Evolutionary conservation across 1,140 invertebrate species (phyloP).

Genomic region (Psilanteris sp.): DNA sequence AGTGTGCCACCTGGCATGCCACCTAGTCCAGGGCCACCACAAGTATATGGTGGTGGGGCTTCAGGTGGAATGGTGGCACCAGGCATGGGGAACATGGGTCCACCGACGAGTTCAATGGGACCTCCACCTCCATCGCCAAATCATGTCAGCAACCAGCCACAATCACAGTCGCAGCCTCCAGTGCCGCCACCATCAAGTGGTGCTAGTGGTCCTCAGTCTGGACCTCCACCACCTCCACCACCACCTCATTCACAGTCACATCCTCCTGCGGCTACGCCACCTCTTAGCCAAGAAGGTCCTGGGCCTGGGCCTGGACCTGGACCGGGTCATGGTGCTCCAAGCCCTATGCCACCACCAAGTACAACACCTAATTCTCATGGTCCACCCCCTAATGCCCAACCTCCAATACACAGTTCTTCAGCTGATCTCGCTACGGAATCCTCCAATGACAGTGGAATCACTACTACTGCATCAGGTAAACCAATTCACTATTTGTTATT

Average conservation of each 20-base stretch:
- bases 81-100: slow-evolving; percentile 77
- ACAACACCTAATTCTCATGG: slow-evolving; percentile 82
- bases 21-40: slow-evolving; percentile 75
- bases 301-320: slow-evolving; percentile 40
- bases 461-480: slow-evolving; percentile 80
- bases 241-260: slow-evolving; percentile 67
- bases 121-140: slow-evolving; percentile 82
- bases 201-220: slow-evolving; percentile 13
- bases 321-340: slow-evolving; percentile 50
- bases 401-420: slow-evolving; percentile 70
- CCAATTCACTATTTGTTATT: not conserved
- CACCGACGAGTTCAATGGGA: slow-evolving; percentile 77
- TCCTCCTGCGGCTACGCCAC: slow-evolving; percentile 73
- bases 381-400: slow-evolving; percentile 69
- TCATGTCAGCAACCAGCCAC: slow-evolving; percentile 80
- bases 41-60: slow-evolving; percentile 76
- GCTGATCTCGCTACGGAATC: slow-evolving; percentile 77
- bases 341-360: slow-evolving; percentile 82
- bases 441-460: slow-evolving; percentile 82
- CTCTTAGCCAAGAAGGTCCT: slow-evolving; percentile 78
- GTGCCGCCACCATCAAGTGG: not conserved
- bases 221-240: slow-evolving; percentile 65
- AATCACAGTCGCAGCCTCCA: slow-evolving; percentile 49
- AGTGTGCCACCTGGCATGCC: slow-evolving; percentile 75
- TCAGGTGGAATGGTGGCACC: slow-evolving; percentile 80